Conservation (phyloP, 1,140 invertebrate genomes). For the Apolygus lucorum region DNA sequence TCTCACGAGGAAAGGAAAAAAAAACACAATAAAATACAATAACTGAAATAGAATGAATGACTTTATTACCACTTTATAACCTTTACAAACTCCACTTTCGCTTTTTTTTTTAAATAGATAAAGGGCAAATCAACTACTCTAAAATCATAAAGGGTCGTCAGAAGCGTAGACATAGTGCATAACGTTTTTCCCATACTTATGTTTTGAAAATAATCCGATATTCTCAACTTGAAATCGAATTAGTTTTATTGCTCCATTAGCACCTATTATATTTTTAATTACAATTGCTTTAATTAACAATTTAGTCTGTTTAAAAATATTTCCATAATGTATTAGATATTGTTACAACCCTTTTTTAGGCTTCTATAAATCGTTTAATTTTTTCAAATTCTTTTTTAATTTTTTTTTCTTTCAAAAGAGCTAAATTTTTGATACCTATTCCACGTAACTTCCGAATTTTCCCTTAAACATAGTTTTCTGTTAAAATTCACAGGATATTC, state of each 20-base stretch:
- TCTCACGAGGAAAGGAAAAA: background rate
- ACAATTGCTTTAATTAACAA: constrained; percentile 13
- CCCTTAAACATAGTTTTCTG: constrained; percentile 17
- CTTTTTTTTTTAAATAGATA: constrained; percentile 7
- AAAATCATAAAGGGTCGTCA: constrained; percentile 20
- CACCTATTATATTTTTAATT: background rate
- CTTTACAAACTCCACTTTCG: constrained; percentile 14
- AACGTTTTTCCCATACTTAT: constrained; percentile 10
- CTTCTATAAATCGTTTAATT: background rate
- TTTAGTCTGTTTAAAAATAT: constrained; percentile 17
- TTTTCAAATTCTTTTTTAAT: background rate
- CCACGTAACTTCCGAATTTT: constrained; percentile 15
- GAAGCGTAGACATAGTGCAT: constrained; percentile 19
- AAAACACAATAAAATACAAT: background rate
- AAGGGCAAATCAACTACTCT: constrained; percentile 20
- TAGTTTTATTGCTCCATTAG: constrained; percentile 6
- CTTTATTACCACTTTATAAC: constrained; percentile 20
- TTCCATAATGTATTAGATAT: background rate
- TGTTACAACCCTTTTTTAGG: background rate
- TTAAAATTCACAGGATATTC: constrained; percentile 26
- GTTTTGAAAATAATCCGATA: constrained; percentile 16
- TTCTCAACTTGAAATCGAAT: background rate
- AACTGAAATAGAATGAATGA: constrained; percentile 16
- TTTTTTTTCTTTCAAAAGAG: constrained; percentile 24
- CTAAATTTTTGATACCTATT: constrained; percentile 26